Base-by-base conservation (phyloP, 2,888 invertebrate species). In the Leistus spinibarbis region DNA sequence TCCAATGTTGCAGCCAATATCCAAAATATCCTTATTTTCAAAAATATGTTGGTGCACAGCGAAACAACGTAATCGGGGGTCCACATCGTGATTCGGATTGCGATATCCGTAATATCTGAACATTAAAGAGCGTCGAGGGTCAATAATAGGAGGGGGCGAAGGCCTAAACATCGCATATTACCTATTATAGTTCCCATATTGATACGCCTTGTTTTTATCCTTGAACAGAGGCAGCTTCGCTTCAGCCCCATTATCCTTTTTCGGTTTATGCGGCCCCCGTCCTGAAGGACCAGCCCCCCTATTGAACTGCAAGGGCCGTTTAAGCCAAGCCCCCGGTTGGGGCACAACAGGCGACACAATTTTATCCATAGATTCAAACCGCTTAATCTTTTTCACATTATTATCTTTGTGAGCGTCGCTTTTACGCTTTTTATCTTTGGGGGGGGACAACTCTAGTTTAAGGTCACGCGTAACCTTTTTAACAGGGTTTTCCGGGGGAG, bases 1-100 rank as follows among this genome's bases (percentile, higher is more conserved):
- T 0, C 99, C 99, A 77, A 96, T 94, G 86, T 99, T 99, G 86
- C 99, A 99, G 16, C 99, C 99, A 82, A 99, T 94, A 83, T 99
- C 99, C 78, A 99, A 88, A 62, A 99, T 93, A 85, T 96, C 95
- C 86, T 95, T 97, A 78, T 92, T 92, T 78, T 91, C 89, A 84
- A 99, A 98, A 82, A 98, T 89, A 81, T 96, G 93, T 60, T 90
- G 87, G 81, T 95, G 91, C 82, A 92, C 90, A 76, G 90, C 90
- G 81, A 99, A 93, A 73, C 93, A 92, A 81, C 91, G 91, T 79
- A 99, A 87, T 69, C 99, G 90, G 62, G 93, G 90, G 85, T 99
- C 99, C 82, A 91, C 89, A 82, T 92, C 93, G 56, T 92, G 90
- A 80, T 93, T 91, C 20, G 93, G 89, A 86, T 97, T 95, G 53